Percentiles rank a stretch among this genome's conserved stretches.
Evolutionary conservation across 2,888 invertebrate genomes (phyloP).

Genomic region (Drosophila macrospina): DNA sequence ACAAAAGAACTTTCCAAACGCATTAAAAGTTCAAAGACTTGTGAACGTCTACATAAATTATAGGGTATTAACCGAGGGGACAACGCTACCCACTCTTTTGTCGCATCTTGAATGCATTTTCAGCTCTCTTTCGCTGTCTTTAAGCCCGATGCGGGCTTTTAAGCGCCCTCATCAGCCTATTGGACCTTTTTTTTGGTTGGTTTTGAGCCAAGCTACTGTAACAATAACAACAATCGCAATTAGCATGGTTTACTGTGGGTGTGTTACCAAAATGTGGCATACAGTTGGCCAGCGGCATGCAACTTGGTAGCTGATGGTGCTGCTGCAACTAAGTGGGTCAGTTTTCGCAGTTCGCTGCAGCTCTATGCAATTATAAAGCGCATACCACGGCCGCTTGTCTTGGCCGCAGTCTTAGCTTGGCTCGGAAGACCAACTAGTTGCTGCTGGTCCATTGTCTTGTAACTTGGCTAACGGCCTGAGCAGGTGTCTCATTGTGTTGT

Average conservation of each 20-base stretch:
- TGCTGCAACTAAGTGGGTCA: constrained; percentile 65
- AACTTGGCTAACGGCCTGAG: constrained; percentile 57
- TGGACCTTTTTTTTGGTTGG: constrained; percentile 3
- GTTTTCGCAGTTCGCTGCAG: constrained; percentile 55
- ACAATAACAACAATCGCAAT: constrained; percentile 37
- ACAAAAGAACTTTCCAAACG: constrained; percentile 56
- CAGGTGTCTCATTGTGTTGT: constrained; percentile 68
- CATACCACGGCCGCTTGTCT: constrained; percentile 51
- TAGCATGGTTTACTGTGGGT: constrained; percentile 42
- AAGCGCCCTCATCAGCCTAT: constrained; percentile 52
- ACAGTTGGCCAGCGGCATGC: constrained; percentile 15
- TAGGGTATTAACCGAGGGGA: constrained; percentile 36
- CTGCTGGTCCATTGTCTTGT: constrained; percentile 62
- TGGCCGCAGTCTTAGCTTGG: constrained; percentile 18
- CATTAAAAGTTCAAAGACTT: constrained; percentile 56
- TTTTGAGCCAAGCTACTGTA: constrained; percentile 35
- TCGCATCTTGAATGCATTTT: constrained; percentile 24
- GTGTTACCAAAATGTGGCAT: constrained; percentile 21
- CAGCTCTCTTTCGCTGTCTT: not conserved
- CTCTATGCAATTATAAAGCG: constrained; percentile 69
- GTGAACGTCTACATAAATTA: constrained; percentile 63
- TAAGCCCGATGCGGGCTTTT: constrained; percentile 30
- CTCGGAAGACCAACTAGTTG: constrained; percentile 21
- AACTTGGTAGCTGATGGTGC: constrained; percentile 6
- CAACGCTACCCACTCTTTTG: constrained; percentile 7